phyloP scores from a whole-genome alignment of 2,797 vertebrate species.

The Chloroceryle amazona region DNA sequence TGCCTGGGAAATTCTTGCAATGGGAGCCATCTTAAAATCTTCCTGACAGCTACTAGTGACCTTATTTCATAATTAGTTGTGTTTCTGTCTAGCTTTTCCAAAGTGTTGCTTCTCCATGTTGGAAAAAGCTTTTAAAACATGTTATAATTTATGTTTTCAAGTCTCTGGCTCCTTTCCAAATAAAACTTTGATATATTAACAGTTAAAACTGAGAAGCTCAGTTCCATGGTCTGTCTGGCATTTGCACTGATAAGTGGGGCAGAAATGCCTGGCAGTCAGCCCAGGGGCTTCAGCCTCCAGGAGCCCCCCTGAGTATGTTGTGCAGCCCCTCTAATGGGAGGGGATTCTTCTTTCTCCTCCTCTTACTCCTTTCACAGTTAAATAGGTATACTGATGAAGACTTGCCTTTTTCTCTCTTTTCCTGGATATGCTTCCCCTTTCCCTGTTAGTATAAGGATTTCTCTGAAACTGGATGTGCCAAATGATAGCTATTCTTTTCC shows the following conservation, averaged over 20 bases:
- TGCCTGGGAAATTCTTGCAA: conserved; percentile 44
- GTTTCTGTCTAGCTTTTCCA: conserved; percentile 34
- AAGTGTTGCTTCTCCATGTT: conserved; percentile 19
- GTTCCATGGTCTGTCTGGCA: conserved; percentile 33
- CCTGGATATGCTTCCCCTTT: neutral
- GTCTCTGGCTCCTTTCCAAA: conserved; percentile 50
- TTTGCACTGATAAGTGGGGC: conserved; percentile 49
- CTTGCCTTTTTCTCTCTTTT: neutral
- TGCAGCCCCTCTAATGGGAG: neutral
- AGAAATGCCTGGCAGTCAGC: conserved; percentile 49
- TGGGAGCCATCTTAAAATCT: conserved; percentile 49
- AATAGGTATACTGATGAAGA: neutral
- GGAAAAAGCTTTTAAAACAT: conserved; percentile 48
- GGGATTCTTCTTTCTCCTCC: neutral
- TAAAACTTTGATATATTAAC: conserved; percentile 34
- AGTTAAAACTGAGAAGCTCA: conserved; percentile 15
- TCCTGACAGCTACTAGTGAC: conserved; percentile 52
- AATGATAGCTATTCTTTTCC: neutral
- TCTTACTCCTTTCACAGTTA: neutral
- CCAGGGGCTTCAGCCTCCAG: neutral
- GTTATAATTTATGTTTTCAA: conserved; percentile 43
- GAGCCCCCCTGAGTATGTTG: neutral
- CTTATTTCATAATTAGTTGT: conserved; percentile 34
- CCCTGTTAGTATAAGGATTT: neutral
- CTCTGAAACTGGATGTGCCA: neutral